Evolutionary conservation across 2,797 vertebrate species (phyloP).

Genomic region (Prunella strophiata): DNA sequence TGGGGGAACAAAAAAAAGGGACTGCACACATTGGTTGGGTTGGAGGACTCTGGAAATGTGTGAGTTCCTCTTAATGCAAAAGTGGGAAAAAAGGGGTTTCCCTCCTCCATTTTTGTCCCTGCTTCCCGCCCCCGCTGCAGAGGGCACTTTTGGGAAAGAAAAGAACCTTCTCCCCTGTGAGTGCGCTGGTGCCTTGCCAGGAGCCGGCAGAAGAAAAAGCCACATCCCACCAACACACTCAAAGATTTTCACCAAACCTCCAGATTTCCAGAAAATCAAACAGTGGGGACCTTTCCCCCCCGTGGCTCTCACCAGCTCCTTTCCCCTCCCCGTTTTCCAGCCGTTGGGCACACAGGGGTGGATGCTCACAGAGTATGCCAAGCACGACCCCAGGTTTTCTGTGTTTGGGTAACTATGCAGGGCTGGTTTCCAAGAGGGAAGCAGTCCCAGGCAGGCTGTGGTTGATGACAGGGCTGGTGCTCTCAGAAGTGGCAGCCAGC

Average conservation of each 20-base stretch:
- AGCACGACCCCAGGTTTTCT: not conserved
- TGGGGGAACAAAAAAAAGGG: not conserved
- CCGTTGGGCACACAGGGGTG: not conserved
- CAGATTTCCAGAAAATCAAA: not conserved
- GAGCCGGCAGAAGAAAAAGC: not conserved
- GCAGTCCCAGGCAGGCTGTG: not conserved
- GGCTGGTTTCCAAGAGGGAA: conserved; percentile 20
- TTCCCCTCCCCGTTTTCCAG: not conserved
- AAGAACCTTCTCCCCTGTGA: not conserved
- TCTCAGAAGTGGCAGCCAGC: conserved; percentile 9
- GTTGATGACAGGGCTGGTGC: conserved; percentile 35
- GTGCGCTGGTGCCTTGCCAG: not conserved
- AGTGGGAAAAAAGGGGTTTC: not conserved
- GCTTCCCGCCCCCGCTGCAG: not conserved
- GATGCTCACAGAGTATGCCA: fast-evolving
- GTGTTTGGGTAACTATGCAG: not conserved
- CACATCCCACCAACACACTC: fast-evolving
- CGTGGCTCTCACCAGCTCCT: fast-evolving
- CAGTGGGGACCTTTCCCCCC: not conserved
- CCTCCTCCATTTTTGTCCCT: fast-evolving
- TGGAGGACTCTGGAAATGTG: not conserved
- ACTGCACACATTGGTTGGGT: not conserved
- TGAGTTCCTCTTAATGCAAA: not conserved
- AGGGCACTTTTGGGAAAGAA: not conserved
- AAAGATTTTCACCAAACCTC: not conserved